Evolutionary conservation across 30 jellyfish, hydroid and myxozoan species (phyloP), one percentile per base, ranked within the genome.

Genomic region (Hydractinia symbiolongicarpus): DNA sequence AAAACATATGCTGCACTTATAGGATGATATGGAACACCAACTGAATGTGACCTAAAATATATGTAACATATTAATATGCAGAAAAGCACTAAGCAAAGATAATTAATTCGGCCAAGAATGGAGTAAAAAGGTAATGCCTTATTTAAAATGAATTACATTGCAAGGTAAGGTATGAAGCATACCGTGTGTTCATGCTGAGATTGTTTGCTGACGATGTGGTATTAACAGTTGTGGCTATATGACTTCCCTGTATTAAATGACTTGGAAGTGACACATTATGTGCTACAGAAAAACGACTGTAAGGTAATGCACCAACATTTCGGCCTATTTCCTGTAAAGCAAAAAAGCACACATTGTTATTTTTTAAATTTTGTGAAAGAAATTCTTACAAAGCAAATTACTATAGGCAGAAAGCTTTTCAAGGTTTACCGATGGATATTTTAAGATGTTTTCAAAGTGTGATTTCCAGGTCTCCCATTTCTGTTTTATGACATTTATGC

Each of bases 11-110:
- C 85, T 6, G 84, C 76, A 55, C 21, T 55, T 6, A 55, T 76
- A 9, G 85, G 87, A 50, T 79, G 87, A 79, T 60, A 79, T 4
- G 80, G 80, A 9, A 71, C 80, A 79, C 87, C 81, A 20, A 79
- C 85, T 19, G 61, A 60, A 44, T 77, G 77, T 54, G 73, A 13
- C 20, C 74, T 64, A 64, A 9, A 30, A 30, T 30, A 30, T 30
- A 30, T 30, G 2, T 30, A 30, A 30, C 2, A 30, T 30, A 30
- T 30, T 30, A 30, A 30, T 30, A 30, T 30, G 44, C 2, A 30
- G 44, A 30, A 30, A 30, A n/a, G n/a, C 44, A 30, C 1, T 30
- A 30, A 30, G 44, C 44, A 30, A 30, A 30, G 44, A 30, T 30
- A 30, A 30, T 30, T 30, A 30, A 30, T 30, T 30, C 44, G 44